These are phyloP conservation scores for Epizoanthus stellaris DNA, from an alignment of 92 coral and sea anemone genomes.

Conservation along the genomic window DNA sequence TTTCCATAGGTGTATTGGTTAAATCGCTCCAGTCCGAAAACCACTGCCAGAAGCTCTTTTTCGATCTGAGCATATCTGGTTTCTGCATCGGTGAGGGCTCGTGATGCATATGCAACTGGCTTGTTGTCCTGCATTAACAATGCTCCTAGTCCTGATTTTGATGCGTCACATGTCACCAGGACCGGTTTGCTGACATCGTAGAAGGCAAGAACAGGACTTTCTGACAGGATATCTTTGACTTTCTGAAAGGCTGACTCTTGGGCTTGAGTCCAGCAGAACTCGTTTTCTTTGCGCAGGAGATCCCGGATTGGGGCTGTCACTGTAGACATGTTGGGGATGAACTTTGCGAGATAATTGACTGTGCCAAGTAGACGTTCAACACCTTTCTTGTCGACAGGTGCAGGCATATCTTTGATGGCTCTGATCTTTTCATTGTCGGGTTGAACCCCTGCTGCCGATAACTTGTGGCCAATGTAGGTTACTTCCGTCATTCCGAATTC, in stretches of 20 bases:
- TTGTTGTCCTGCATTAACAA: conserved; percentile 8
- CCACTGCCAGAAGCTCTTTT: conserved; percentile 54
- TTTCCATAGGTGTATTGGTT: conserved; percentile 60
- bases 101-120: conserved; percentile 53
- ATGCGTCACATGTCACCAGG: too few relatives aligned
- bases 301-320: conserved; percentile 27
- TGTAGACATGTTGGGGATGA: conserved; percentile 6
- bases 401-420: conserved; percentile 42
- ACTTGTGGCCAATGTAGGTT: conserved; percentile 16
- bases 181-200: too few relatives aligned
- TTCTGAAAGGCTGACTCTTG: conserved; percentile 13
- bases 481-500: not conserved
- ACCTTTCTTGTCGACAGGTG: conserved; percentile 25
- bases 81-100: conserved; percentile 63
- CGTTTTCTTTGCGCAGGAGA: conserved; percentile 11
- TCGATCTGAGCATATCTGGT: conserved; percentile 60
- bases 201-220: too few relatives aligned
- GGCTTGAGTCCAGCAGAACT: conserved; percentile 15
- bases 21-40: conserved; percentile 62
- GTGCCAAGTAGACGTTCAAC: conserved; percentile 4
- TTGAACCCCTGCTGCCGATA: conserved; percentile 5
- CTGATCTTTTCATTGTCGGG: not conserved
- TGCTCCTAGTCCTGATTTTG: too few relatives aligned
- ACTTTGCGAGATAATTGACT: not conserved
- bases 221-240: conserved; percentile 10